Conservation (phyloP, 2,113 vertebrate species). For the Orientallactaga bullata region DNA sequence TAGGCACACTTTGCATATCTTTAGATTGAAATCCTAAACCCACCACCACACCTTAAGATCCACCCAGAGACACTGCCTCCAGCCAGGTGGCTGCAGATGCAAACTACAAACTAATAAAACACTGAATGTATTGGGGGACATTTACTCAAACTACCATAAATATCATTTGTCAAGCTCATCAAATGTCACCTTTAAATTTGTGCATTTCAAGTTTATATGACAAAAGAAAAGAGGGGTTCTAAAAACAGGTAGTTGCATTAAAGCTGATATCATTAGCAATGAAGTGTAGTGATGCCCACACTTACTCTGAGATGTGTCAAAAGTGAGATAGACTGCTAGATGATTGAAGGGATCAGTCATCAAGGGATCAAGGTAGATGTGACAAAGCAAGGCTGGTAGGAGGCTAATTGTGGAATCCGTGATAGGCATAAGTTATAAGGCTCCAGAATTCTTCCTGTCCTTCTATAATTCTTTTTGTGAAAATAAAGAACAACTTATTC, state of each 20-base stretch:
- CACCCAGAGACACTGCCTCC: too few relatives aligned
- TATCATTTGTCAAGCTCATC: background rate
- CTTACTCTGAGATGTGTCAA: constrained; percentile 32
- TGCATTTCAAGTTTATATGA: background rate
- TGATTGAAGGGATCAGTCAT: too few relatives aligned
- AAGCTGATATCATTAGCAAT: background rate
- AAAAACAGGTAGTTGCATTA: background rate
- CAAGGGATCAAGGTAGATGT: too few relatives aligned
- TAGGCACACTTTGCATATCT: too few relatives aligned
- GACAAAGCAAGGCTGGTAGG: background rate
- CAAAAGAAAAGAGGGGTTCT: background rate
- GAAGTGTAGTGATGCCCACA: background rate
- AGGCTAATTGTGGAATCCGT: background rate
- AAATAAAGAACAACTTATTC: too few relatives aligned
- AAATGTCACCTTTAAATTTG: background rate
- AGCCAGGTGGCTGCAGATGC: too few relatives aligned
- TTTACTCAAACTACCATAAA: too few relatives aligned
- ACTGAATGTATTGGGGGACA: too few relatives aligned
- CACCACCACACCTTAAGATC: too few relatives aligned
- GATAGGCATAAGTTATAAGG: background rate
- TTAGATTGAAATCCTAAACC: too few relatives aligned
- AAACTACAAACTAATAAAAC: too few relatives aligned
- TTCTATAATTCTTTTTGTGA: background rate
- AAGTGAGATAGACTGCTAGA: background rate
- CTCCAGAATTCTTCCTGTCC: background rate